Evolutionary conservation across 2,888 invertebrate genomes (phyloP).

Genomic region (Epicampocera succincta): DNA sequence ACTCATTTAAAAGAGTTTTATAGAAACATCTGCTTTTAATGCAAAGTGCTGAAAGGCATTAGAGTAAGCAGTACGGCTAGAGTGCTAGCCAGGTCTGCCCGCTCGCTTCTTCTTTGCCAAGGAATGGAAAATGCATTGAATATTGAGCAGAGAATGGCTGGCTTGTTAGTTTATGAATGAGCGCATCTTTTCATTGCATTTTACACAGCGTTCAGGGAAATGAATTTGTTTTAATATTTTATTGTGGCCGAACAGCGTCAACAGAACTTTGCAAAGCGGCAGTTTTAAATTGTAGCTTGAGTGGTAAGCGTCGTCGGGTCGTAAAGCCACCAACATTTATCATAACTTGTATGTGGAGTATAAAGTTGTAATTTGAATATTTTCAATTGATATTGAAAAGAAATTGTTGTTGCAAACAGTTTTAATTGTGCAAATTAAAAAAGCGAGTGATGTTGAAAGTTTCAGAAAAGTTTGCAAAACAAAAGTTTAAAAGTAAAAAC

Average conservation of each 20-base stretch:
- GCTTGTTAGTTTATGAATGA: conserved; percentile 61
- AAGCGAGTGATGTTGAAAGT: conserved; percentile 64
- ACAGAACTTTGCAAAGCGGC: conserved; percentile 71
- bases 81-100: conserved; percentile 6
- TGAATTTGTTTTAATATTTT: conserved; percentile 65
- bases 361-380: conserved; percentile 44
- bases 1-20: conserved; percentile 35
- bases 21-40: conserved; percentile 62
- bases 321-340: conserved; percentile 71
- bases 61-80: conserved; percentile 25
- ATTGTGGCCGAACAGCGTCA: conserved; percentile 68
- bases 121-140: conserved; percentile 40
- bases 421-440: conserved; percentile 20
- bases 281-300: conserved; percentile 79
- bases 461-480: conserved; percentile 60
- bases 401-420: not conserved
- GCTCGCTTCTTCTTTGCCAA: not conserved
- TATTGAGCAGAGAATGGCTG: conserved; percentile 44
- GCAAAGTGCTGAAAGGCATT: not conserved
- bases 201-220: conserved; percentile 33
- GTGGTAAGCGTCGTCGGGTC: conserved; percentile 79
- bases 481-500: conserved; percentile 41
- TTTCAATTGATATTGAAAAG: conserved; percentile 3
- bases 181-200: conserved; percentile 64
- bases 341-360: not conserved